A percentile compares a stretch with the other conserved stretches of the same genome.
Conservation (phyloP, 2,797 vertebrate species). For the Dicrostonyx torquatus region DNA sequence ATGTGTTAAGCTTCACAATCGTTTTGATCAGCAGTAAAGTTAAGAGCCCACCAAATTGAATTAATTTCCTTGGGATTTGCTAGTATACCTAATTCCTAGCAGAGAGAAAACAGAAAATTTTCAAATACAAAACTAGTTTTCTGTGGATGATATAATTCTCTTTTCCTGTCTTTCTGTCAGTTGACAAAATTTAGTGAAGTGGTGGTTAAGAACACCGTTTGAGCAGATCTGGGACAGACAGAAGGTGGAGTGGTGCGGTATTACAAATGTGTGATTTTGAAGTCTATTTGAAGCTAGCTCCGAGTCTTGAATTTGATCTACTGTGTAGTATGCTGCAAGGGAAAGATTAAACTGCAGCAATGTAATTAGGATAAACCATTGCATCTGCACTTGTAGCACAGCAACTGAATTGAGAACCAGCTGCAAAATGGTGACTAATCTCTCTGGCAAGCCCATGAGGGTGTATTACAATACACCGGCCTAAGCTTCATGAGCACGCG, state of each 20-base stretch:
- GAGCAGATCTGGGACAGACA: background rate
- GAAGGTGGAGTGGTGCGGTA: constrained; percentile 36
- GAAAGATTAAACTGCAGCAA: constrained; percentile 71
- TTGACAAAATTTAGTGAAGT: constrained; percentile 1
- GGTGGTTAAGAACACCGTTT: constrained; percentile 8
- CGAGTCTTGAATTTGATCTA: constrained; percentile 62
- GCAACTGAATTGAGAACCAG: constrained; percentile 77
- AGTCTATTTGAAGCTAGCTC: constrained; percentile 53
- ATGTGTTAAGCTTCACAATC: background rate
- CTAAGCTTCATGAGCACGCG: constrained; percentile 60
- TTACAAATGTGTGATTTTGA: constrained; percentile 56
- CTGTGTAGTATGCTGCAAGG: constrained; percentile 43
- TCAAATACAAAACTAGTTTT: constrained; percentile 1
- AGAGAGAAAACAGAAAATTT: constrained; percentile 14
- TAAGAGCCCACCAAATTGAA: constrained; percentile 41
- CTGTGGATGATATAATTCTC: background rate
- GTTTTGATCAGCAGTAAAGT: constrained; percentile 38
- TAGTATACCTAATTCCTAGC: constrained; percentile 18
- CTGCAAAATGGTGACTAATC: constrained; percentile 79
- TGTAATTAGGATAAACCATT: constrained; percentile 75
- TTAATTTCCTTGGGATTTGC: constrained; percentile 50
- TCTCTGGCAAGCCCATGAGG: constrained; percentile 77
- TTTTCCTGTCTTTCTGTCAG: constrained; percentile 35
- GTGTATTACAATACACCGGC: constrained; percentile 63
- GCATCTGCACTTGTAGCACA: constrained; percentile 72